Evolutionary conservation across 2,113 vertebrate species (phyloP).

Genomic region (Arenaria interpres): DNA sequence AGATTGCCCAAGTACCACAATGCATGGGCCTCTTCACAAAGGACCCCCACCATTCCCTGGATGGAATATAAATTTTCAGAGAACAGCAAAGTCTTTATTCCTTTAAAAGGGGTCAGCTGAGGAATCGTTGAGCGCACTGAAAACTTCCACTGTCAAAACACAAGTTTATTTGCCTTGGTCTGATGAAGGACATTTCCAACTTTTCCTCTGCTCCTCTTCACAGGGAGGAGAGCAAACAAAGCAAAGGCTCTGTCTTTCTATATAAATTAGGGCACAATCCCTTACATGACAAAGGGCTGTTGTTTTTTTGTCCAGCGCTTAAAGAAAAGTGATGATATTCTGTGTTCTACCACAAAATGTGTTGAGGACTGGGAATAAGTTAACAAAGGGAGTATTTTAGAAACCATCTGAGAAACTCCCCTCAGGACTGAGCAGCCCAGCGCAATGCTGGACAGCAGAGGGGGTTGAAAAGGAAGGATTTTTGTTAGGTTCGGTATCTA

Average conservation of each 20-base stretch:
- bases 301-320: neutral
- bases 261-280: neutral
- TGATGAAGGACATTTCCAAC: neutral
- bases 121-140: neutral
- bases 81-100: slow-evolving; percentile 28
- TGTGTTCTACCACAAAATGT: neutral
- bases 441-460: neutral
- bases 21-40: neutral
- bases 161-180: neutral
- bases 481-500: neutral
- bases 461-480: neutral
- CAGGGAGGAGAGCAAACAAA: neutral
- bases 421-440: neutral
- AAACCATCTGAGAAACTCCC: neutral
- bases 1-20: neutral
- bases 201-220: neutral
- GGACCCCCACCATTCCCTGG: neutral
- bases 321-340: neutral
- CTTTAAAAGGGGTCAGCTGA: neutral
- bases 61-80: slow-evolving; percentile 38
- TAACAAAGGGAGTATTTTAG: neutral
- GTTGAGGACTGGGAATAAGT: neutral
- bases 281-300: neutral
- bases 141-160: neutral
- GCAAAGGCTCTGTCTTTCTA: neutral